These are phyloP conservation scores for Anodontia alba DNA, from an alignment of 2,888 invertebrate genomes.

Conservation along the genomic window DNA sequence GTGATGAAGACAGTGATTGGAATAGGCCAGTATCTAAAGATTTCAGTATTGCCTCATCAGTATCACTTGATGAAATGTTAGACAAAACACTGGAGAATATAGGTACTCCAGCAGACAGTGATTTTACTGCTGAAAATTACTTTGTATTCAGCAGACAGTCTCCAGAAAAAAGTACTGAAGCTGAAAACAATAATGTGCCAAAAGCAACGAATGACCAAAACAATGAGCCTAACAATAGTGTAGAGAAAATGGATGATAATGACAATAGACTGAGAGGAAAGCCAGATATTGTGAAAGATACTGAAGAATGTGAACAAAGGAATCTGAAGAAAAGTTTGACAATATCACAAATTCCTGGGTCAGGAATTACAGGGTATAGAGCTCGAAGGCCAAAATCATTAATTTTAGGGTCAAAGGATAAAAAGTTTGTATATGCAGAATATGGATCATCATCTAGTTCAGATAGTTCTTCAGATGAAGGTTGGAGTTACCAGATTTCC, in stretches of 20 bases:
- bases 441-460: conserved; percentile 72
- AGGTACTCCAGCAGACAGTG: conserved; percentile 70
- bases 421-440: conserved; percentile 71
- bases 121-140: conserved; percentile 69
- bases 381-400: conserved; percentile 67
- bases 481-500: conserved; percentile 60
- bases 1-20: conserved; percentile 79
- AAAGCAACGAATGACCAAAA: not conserved
- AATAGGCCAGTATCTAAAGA: conserved; percentile 73
- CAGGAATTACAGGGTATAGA: conserved; percentile 53
- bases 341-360: conserved; percentile 55
- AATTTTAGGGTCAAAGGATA: conserved; percentile 73
- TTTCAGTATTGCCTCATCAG: conserved; percentile 78
- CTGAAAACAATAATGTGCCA: conserved; percentile 7
- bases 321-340: conserved; percentile 55
- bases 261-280: conserved; percentile 54
- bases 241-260: not conserved
- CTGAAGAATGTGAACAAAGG: conserved; percentile 64
- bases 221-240: not conserved
- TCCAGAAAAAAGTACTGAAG: not conserved
- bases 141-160: conserved; percentile 48
- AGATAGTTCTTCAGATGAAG: conserved; percentile 63
- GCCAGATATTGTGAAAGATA: conserved; percentile 70
- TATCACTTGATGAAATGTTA: conserved; percentile 81
- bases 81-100: conserved; percentile 76